Base-by-base conservation (phyloP, 2,888 invertebrate genomes). In the Tuberolachnus salignus region DNA sequence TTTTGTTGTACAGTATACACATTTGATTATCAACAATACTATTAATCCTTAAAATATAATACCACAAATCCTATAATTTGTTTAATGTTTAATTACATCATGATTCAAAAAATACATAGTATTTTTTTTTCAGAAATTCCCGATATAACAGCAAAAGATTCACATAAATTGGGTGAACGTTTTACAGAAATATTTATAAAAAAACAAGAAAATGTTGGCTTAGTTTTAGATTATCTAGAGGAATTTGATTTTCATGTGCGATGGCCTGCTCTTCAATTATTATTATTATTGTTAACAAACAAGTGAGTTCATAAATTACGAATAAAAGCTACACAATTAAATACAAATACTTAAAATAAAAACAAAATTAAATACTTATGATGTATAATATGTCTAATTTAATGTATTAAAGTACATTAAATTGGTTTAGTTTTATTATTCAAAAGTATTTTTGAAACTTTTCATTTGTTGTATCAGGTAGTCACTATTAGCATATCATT, bases 171-270 rank as follows among this genome's bases (percentile, higher is more conserved):
- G 42, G 95, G 96, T 1, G 94, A 94, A 84, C 95, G 95, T 84
- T 98, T 98, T 86, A 97, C 98, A 0, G 98, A 98, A 87, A 97
- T 98, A 89, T 97, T 97, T 85, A 92, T 97, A 49, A 98, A 98
- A 86, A 92, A 92, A 83, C 87, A 91, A 23, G 94, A 95, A 83
- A 95, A 94, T 86, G 91, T 97, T 13, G 89, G 91, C 66, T 86
- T 94, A 34, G 88, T 97, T 0, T 86, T 98, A 82, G 90, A 92
- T 80, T 90, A 95, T 81, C 86, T 98, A 66, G 97, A 97, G 85
- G 98, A 98, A 85, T 97, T 94, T 86, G 97, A 98, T 85, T 98
- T 97, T 85, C 90, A 94, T 85, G 94, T 98, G 0, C 89, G 98
- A 81, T 91, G 95, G 87, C 93, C 96, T 0, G 92, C 96, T 6